phyloP scores from a whole-genome alignment of 2,888 invertebrate species.

The Heteromurus nitidus region DNA sequence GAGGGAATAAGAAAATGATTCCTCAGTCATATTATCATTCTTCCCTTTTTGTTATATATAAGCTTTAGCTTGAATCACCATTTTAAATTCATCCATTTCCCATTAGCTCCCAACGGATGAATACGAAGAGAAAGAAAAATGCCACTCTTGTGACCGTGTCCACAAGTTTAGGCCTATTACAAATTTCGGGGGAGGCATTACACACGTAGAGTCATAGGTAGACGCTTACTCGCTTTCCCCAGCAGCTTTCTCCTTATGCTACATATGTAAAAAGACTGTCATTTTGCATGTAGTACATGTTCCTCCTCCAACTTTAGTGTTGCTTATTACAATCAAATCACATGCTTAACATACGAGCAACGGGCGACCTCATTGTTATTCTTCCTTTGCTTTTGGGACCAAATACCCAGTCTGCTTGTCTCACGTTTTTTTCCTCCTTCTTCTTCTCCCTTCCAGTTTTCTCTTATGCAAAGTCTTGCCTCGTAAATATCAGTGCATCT shows the following conservation, averaged over 20 bases:
- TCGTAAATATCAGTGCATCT: constrained; percentile 38
- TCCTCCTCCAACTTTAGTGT: neutral
- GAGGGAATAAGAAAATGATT: constrained; percentile 45
- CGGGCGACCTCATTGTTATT: constrained; percentile 54
- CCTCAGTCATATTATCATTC: constrained; percentile 45
- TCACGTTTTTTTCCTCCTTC: constrained; percentile 14
- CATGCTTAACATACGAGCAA: constrained; percentile 35
- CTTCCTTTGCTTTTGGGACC: constrained; percentile 42
- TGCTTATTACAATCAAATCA: constrained; percentile 38
- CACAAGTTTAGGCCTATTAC: constrained; percentile 48
- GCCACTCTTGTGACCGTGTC: constrained; percentile 52
- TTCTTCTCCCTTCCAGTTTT: neutral
- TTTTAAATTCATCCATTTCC: constrained; percentile 60
- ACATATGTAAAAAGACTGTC: constrained; percentile 26
- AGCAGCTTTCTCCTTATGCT: neutral
- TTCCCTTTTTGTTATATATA: constrained; percentile 31
- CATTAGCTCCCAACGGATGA: constrained; percentile 55
- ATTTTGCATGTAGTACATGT: neutral
- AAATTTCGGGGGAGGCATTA: constrained; percentile 51
- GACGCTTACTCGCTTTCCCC: neutral
- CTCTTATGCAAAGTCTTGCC: constrained; percentile 7
- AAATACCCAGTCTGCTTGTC: constrained; percentile 37
- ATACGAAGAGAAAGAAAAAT: constrained; percentile 56
- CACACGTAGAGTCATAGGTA: neutral
- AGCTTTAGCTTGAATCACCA: constrained; percentile 28